Conservation (phyloP, 2,888 invertebrate species). For the Ennomos fuscantarius region DNA sequence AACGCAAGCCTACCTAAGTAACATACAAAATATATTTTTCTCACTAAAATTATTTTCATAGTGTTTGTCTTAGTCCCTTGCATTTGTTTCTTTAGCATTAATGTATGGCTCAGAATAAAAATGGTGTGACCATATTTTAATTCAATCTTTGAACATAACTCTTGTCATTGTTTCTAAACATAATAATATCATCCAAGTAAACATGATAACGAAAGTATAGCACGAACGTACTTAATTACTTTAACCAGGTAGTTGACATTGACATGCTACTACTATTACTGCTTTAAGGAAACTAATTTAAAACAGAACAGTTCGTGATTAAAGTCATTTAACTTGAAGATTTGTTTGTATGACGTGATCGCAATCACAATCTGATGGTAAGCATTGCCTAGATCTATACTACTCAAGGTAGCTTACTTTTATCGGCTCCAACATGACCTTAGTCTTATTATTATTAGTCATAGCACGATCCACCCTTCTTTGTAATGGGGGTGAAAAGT, state of each 20-base stretch:
- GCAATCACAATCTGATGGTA: constrained; percentile 24
- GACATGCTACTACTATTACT: neutral
- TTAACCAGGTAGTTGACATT: neutral
- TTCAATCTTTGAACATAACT: constrained; percentile 12
- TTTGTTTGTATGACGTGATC: constrained; percentile 26
- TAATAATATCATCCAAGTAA: constrained; percentile 4
- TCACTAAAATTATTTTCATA: neutral
- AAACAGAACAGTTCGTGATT: constrained; percentile 26
- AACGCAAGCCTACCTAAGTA: too few relatives aligned
- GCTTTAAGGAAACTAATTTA: constrained; percentile 6
- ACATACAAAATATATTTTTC: neutral
- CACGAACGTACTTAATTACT: constrained; percentile 1
- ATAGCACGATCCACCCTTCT: constrained; percentile 36
- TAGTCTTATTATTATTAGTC: constrained; percentile 42
- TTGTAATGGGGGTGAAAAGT: constrained; percentile 45
- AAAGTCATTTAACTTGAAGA: constrained; percentile 19
- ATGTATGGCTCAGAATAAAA: neutral
- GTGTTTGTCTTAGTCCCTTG: neutral
- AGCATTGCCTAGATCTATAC: constrained; percentile 16
- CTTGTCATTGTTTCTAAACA: constrained; percentile 6
- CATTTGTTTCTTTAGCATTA: too few relatives aligned
- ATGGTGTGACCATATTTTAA: constrained; percentile 3
- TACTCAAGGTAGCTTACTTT: constrained; percentile 30
- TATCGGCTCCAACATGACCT: constrained; percentile 39
- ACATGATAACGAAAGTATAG: neutral